phyloP scores from a whole-genome alignment of 2,113 vertebrate genomes.

The Gymnarchus niloticus region DNA sequence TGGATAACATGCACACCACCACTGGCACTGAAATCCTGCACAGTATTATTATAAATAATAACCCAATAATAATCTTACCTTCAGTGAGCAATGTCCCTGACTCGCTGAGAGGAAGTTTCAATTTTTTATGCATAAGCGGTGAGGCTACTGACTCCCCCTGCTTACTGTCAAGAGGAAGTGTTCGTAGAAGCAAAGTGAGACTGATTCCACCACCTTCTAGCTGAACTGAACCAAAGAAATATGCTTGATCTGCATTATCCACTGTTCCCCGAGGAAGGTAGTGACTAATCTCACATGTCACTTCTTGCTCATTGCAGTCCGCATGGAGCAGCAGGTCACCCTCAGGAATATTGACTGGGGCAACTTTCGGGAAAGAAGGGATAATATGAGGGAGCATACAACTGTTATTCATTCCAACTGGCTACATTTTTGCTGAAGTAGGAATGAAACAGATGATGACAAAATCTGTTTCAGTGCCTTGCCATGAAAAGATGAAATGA shows the following conservation, averaged over 20 bases:
- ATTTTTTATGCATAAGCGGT: slow-evolving; percentile 49
- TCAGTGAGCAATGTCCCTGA: slow-evolving; percentile 56
- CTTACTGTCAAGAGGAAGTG: slow-evolving; percentile 24
- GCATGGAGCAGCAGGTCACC: slow-evolving; percentile 64
- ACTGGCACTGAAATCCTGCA: background rate
- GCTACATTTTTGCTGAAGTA: background rate
- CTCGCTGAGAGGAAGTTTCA: slow-evolving; percentile 61
- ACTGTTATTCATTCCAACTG: background rate
- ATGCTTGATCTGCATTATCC: slow-evolving; percentile 31
- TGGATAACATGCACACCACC: background rate
- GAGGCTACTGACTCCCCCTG: slow-evolving; percentile 23
- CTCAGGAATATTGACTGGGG: slow-evolving; percentile 54
- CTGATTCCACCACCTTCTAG: slow-evolving; percentile 59
- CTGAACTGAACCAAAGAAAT: slow-evolving; percentile 60
- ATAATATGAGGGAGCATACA: background rate
- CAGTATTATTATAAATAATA: background rate
- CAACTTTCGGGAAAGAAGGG: slow-evolving; percentile 40
- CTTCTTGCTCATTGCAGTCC: slow-evolving; percentile 64
- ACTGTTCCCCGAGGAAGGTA: slow-evolving; percentile 43
- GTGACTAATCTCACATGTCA: slow-evolving; percentile 67
- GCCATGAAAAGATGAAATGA: background rate
- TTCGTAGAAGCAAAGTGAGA: slow-evolving; percentile 61
- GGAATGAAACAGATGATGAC: no score
- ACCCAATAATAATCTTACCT: slow-evolving; percentile 41
- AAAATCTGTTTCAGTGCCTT: background rate